phyloP scores from a whole-genome alignment of 2,888 invertebrate species.

The Capitulum mitella region DNA sequence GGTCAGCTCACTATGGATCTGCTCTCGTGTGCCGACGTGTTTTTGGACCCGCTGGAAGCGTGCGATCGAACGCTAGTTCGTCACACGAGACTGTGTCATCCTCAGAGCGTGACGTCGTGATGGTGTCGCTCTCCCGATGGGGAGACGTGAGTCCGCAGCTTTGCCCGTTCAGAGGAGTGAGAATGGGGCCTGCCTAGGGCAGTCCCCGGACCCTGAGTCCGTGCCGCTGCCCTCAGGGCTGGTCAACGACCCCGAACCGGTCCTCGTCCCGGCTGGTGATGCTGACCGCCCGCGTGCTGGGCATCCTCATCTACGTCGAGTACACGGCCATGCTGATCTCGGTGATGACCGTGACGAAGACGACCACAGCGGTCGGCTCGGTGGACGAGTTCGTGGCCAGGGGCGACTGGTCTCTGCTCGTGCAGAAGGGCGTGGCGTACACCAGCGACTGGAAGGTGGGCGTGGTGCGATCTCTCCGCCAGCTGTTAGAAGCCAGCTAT shows the following conservation, averaged over 20 bases:
- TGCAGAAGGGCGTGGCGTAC: not conserved
- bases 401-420: not conserved
- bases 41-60: not conserved
- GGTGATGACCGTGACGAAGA: not conserved
- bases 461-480: too few relatives aligned
- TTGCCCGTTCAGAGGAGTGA: too few relatives aligned
- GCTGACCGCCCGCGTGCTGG: not conserved
- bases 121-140: not conserved
- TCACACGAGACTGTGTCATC: too few relatives aligned
- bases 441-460: not conserved
- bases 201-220: too few relatives aligned
- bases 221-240: not conserved
- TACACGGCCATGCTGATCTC: not conserved
- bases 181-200: too few relatives aligned
- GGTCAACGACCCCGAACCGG: not conserved
- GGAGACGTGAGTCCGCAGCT: too few relatives aligned
- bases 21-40: not conserved
- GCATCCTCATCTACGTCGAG: not conserved
- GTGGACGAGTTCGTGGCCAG: not conserved
- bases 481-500: too few relatives aligned
- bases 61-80: too few relatives aligned
- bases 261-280: not conserved
- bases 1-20: not conserved
- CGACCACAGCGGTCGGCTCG: not conserved
- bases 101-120: not conserved